Percentiles rank a stretch among this genome's conserved stretches.
Conservation (phyloP, 2,888 invertebrate species). For the Drosophila mimetica region DNA sequence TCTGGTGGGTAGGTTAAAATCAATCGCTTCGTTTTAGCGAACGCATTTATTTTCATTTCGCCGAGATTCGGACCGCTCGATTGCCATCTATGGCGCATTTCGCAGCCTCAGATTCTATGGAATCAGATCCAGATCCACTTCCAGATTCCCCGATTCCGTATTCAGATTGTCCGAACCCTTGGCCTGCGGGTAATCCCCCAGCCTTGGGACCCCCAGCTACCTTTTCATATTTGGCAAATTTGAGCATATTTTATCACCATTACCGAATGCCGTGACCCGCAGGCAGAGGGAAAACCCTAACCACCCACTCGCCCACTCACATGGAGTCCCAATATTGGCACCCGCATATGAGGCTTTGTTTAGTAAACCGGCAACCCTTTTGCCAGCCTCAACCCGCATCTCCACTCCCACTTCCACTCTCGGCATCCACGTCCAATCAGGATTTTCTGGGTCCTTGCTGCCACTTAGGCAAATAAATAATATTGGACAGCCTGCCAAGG, state of each 20-base stretch:
- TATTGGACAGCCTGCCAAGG: constrained; percentile 51
- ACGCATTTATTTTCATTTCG: constrained; percentile 83
- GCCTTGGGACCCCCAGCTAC: constrained; percentile 48
- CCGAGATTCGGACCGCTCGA: constrained; percentile 70
- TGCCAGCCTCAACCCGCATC: constrained; percentile 36
- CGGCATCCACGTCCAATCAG: constrained; percentile 68
- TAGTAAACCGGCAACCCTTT: constrained; percentile 73
- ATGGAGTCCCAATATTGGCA: constrained; percentile 60
- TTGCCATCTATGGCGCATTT: constrained; percentile 42
- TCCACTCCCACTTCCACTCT: constrained; percentile 31
- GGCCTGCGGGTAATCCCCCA: constrained; percentile 47
- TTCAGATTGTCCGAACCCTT: constrained; percentile 59
- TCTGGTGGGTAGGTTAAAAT: constrained; percentile 67
- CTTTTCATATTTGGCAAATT: constrained; percentile 80
- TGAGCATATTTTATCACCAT: constrained; percentile 83
- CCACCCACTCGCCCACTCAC: constrained; percentile 12
- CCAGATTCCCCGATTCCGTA: constrained; percentile 40
- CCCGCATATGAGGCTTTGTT: constrained; percentile 64
- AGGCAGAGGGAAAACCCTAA: constrained; percentile 41
- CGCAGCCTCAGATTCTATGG: constrained; percentile 10
- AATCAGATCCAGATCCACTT: constrained; percentile 19
- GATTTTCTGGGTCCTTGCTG: constrained; percentile 47
- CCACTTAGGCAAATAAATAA: constrained; percentile 78
- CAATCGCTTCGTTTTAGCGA: constrained; percentile 83
- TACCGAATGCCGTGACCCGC: constrained; percentile 71